Percentiles rank a stretch among this genome's conserved stretches.
These are phyloP conservation scores for Nasonia giraulti DNA, from an alignment of 1,140 invertebrate genomes.

Conservation along the genomic window DNA sequence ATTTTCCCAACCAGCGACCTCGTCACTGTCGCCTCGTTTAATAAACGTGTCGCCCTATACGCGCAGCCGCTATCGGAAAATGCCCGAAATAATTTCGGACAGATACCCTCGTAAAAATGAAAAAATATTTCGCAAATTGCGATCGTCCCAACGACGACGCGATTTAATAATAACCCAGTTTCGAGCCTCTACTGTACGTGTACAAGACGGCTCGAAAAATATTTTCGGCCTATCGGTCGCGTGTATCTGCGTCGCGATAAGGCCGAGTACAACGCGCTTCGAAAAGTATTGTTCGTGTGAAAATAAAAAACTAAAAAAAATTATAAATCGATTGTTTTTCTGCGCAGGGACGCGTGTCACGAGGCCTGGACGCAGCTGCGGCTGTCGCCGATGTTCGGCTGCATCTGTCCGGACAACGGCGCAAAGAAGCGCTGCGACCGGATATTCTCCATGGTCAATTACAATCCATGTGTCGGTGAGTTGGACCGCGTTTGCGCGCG, in stretches of 20 bases:
- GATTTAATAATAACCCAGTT: constrained; percentile 1
- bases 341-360: constrained; percentile 84
- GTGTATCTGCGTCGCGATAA: neutral
- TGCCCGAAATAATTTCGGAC: no score
- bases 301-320: constrained; percentile 14
- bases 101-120: no score
- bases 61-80: no score
- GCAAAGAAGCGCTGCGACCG: constrained; percentile 90
- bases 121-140: no score
- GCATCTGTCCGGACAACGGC: constrained; percentile 91
- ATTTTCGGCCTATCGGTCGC: neutral
- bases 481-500: constrained; percentile 56
- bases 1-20: no score
- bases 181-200: neutral
- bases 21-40: no score
- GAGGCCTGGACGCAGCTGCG: constrained; percentile 89
- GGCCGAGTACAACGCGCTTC: neutral
- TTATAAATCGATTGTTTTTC: neutral
- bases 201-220: neutral
- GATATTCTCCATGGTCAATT: constrained; percentile 89
- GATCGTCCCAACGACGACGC: no score
- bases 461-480: constrained; percentile 94
- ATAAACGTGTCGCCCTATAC: no score
- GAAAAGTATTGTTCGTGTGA: neutral
- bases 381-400: constrained; percentile 90